phyloP scores from a whole-genome alignment of 2,888 invertebrate species.

The Nyleta sp. region DNA sequence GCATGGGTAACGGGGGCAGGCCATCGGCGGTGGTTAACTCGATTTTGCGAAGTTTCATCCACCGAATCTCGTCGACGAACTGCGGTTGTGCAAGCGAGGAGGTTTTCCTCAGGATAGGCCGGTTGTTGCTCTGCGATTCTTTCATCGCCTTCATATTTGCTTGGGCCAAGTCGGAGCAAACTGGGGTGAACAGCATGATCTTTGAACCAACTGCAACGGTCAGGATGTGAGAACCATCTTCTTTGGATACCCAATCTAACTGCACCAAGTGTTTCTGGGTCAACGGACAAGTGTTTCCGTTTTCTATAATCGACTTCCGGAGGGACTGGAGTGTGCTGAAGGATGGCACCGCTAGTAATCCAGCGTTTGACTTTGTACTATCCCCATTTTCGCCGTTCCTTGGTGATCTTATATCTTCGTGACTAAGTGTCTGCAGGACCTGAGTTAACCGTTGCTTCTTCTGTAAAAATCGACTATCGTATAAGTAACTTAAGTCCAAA shows the following conservation, averaged over 20 bases:
- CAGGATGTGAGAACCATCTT: constrained; percentile 98
- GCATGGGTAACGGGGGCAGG: constrained; percentile 98
- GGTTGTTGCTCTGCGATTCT: constrained; percentile 91
- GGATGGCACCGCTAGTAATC: constrained; percentile 92
- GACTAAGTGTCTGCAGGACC: constrained; percentile 89
- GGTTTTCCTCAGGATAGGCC: constrained; percentile 94
- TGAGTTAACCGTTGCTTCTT: constrained; percentile 93
- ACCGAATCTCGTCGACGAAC: constrained; percentile 95
- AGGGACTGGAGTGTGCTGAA: constrained; percentile 95
- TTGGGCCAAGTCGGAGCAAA: constrained; percentile 97
- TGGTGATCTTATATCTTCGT: constrained; percentile 87
- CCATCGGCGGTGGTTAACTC: constrained; percentile 97
- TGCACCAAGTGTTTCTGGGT: constrained; percentile 97
- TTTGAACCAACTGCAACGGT: constrained; percentile 98
- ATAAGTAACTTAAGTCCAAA: constrained; percentile 91
- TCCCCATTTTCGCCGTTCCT: constrained; percentile 85
- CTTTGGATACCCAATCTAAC: constrained; percentile 99
- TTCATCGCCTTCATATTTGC: constrained; percentile 96
- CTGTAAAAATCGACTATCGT: constrained; percentile 90
- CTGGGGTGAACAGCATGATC: constrained; percentile 95
- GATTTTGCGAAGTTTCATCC: constrained; percentile 97
- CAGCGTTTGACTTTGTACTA: constrained; percentile 82
- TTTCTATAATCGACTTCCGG: constrained; percentile 94
- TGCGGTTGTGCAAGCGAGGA: constrained; percentile 95
- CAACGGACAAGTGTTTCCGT: constrained; percentile 94